Base-by-base conservation (phyloP, 2,888 invertebrate genomes). In the Dasypogon diadema region DNA sequence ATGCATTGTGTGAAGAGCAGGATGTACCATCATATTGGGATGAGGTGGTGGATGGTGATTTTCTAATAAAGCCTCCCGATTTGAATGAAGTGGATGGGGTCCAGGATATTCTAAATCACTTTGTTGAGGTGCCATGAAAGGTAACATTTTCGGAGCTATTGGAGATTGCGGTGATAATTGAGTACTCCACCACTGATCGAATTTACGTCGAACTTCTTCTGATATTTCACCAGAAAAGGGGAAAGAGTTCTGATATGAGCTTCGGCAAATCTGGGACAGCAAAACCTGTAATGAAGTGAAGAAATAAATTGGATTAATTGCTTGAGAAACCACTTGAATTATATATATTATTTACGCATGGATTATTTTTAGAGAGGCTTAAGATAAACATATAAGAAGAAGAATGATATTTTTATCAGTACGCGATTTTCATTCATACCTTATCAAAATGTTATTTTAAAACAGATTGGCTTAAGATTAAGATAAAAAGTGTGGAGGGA, bases 151-250 rank as follows among this genome's bases (percentile, higher is more conserved):
- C 68, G 85, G 87, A 24, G 88, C 83, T 80, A 88, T 88, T 48
- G 88, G 84, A 72, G 88, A 84, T 82, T 89, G 87, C 48, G 92
- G 91, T 12, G 91, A 91, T 65, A 92, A 89, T 82, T 93, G 93
- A 75, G 91, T 89, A 54, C 91, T 90, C 91, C 94, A 95, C 97
- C 97, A 97, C 75, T 93, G 92, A 83, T 97, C 96, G 85, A 97
- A 97, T 84, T 95, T 94, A 77, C 94, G 89, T 24, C 94, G 91
- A 82, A 92, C 90, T 70, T 97, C 97, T 80, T 96, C 96, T 0
- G 92, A 90, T 6, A 93, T 90, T 80, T 95, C 94, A 56, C 90
- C 90, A 60, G 89, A 88, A 80, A 92, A 90, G 2, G 92, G 90
- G 22, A 91, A 90, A 8, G 90, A 88, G 24, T 90, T 88, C 82